Percentiles rank a stretch among this genome's conserved stretches.
These are phyloP conservation scores for Drosophila kambysellisi DNA, from an alignment of 2,888 invertebrate genomes.

Conservation along the genomic window DNA sequence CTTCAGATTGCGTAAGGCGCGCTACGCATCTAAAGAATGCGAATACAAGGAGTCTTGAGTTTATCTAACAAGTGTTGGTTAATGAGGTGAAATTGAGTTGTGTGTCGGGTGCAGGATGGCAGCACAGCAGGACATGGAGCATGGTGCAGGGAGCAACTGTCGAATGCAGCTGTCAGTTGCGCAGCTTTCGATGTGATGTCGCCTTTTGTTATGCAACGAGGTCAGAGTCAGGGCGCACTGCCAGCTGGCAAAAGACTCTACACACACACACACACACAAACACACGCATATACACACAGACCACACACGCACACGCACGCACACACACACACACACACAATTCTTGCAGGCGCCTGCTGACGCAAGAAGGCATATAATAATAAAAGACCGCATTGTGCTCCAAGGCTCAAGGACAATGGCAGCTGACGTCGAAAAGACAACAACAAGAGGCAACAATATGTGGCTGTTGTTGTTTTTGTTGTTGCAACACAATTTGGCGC, in stretches of 20 bases:
- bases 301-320: not conserved
- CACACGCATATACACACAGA: not conserved
- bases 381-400: constrained; percentile 67
- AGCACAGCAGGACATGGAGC: not conserved
- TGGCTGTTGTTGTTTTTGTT: not conserved
- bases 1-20: not conserved
- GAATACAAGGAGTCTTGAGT: not conserved
- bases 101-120: constrained; percentile 1
- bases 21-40: not conserved
- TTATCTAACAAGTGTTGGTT: not conserved
- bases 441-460: not conserved
- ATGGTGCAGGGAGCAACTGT: constrained; percentile 4
- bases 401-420: constrained; percentile 51
- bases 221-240: constrained; percentile 67
- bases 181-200: not conserved
- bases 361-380: constrained; percentile 72
- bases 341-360: constrained; percentile 46
- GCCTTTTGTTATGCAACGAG: constrained; percentile 70
- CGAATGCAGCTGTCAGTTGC: constrained; percentile 32
- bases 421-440: not conserved
- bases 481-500: constrained; percentile 27
- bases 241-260: constrained; percentile 44
- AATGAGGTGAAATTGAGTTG: constrained; percentile 14
- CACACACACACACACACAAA: not conserved
- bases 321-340: not conserved